Base-by-base conservation (phyloP, 2,113 vertebrate species). In the Eptesicus fuscus region DNA sequence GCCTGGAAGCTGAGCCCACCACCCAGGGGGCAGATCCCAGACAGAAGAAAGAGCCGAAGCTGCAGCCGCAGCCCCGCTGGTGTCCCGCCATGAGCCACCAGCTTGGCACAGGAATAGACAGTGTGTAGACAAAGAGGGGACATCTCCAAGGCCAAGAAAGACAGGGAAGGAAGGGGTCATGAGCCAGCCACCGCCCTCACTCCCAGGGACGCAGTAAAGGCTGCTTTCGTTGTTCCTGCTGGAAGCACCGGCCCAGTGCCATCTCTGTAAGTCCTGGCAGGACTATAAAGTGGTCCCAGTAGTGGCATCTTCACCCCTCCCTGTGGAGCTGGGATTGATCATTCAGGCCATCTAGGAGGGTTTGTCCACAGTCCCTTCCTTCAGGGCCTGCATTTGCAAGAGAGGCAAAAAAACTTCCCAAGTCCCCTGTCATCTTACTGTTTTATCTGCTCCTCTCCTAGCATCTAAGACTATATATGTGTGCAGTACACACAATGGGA, bases 401-500 rank as follows among this genome's bases (percentile, higher is more conserved):
- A 23, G 40, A 1, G 22, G 22, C 67, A 30, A 88, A 63, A 35
- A 56, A 32, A 17, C 4, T 37, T 5, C 20, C 7, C 53, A 4
- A 0, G 30, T 23, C 17, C 4, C 28, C 56, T 2, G 5, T 65
- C 71, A 7, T 10, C 35, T 37, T 32, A 2, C 44, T 20, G 7
- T 23, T 61, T 30, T 5, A 25, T 25, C 69, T 67, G 69, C 18
- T 77, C 53, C 30, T 69, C 67, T 76, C 25, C 32, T 9, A 85
- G 49, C 42, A 1, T 5, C 37, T 7, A 28, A 30, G 79, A 32
- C 56, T 1, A 7, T 10, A 17, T 2, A 9, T 1, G 14, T 6
- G 44, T 2, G 0, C 4, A 0, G 3, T 0, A 0, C 25, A 32
- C 53, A 35, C n/a, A 3, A 0, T 1, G 25, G 32, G 79, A 18